Evolutionary conservation across 2,797 vertebrate species (phyloP), one percentile per base, ranked within the genome.

Genomic region (Enteromius anoplus): DNA sequence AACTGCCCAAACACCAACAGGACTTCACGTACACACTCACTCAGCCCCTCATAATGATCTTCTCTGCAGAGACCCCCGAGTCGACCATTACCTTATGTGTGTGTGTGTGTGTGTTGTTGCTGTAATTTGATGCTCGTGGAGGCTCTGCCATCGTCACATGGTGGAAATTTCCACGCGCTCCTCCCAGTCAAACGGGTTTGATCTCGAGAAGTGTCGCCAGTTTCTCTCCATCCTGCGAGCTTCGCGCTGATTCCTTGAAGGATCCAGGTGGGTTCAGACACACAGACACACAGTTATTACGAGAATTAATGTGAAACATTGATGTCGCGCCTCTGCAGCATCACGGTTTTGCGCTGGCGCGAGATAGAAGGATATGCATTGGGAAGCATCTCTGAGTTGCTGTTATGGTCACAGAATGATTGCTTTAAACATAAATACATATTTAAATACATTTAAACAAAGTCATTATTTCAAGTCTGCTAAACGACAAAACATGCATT

Each of bases 91-190:
- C 26, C 37, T 8, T 51, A 11, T 53, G 70, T 79, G 60, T n/a
- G 47, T 53, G 70, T 79, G 60, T n/a, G 47, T 17, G 26, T 23
- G 45, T n/a, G 47, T 32, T 19, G 45, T 42, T 82, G 60, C 83
- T 93, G 94, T 92, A 95, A 95, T 91, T 83, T 90, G 93, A 95
- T 90, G 92, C 93, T 89, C 78, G 77, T 81, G 81, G 88, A 91
- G 78, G 85, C 86, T 80, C 66, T 90, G 89, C 88, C 90, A 90
- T 94, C 68, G 11, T 77, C 93, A 92, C 94, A 94, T 93, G 94
- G 93, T 92, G 93, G 95, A 96, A 96, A 96, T 95, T 96, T 96
- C 95, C 95, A 96, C 92, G 93, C 88, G 84, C 87, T 78, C 75
- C 87, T 84, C 89, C 88, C 91, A 85, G 92, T 94, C 92, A 94